Base-by-base conservation (phyloP, 2,888 invertebrate genomes). In the Geotrupes spiniger region DNA sequence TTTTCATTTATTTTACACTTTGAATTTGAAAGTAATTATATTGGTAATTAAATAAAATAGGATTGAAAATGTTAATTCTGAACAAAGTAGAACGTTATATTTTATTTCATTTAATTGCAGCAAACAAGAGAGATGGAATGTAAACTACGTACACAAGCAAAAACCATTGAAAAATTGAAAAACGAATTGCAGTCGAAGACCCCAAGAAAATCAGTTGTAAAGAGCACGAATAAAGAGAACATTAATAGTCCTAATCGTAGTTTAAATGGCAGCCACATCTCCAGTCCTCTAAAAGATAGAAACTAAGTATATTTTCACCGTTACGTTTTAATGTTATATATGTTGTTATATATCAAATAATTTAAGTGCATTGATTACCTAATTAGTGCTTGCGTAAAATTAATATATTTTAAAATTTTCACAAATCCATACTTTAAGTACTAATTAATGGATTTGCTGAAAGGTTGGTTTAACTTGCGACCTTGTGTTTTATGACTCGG, bases 201-300 rank as follows among this genome's bases (percentile, higher is more conserved):
- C 63, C 71, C 28, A 72, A 69, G 39, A 67, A 66, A 56, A 21
- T 21, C n/a, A 6, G 3, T 21, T 21, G 65, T 64, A 42, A 69
- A 68, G 31, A 54, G 58, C 26, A 61, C 73, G 43, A 75, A 76
- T 43, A 79, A 79, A 58, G 78, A 78, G 57, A 78, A 78, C 58
- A 49, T 74, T 11, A 61, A 63, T 14, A 72, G 71, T 52, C 71
- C 74, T 6, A 70, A 66, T 21, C 21, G 21, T 21, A 21, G 21
- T 21, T 3, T 21, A 33, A 72, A 66, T 43, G 59, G 59, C 6
- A 60, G 60, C 14, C 63, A 62, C 25, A 60, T 67, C 6, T 68
- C 68, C 21, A 77, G 77, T 56, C 76, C 77, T 2, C 63, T 78
- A 37, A 71, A 71, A 55, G 74, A 74, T 57, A 67, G 74, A 48